phyloP scores from a whole-genome alignment of 2,888 invertebrate genomes.

The Drosophila atripex region DNA sequence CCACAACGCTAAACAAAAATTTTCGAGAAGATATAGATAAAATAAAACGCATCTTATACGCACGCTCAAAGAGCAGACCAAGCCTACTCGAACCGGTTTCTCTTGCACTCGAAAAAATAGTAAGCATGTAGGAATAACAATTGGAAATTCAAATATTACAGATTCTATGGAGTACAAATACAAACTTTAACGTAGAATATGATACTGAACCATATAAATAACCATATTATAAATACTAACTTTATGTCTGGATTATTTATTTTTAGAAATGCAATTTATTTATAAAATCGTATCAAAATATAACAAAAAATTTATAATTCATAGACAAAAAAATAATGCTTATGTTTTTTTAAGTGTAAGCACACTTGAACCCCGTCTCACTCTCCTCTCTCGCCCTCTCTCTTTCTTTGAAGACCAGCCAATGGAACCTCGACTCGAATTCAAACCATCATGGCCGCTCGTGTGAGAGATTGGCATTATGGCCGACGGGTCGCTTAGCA shows the following conservation, averaged over 20 bases:
- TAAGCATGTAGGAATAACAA: not conserved
- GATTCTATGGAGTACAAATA: not conserved
- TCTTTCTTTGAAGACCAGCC: constrained; percentile 5
- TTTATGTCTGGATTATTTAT: no score
- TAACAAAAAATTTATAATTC: no score
- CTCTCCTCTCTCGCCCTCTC: constrained; percentile 5
- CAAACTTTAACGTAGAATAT: no score
- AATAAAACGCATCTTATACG: constrained; percentile 28
- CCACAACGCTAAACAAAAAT: not conserved
- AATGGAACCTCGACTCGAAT: not conserved
- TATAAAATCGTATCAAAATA: not conserved
- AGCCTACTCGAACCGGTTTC: not conserved
- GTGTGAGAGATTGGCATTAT: constrained; percentile 51
- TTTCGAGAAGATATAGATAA: constrained; percentile 7
- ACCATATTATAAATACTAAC: no score
- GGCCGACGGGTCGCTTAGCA: constrained; percentile 41
- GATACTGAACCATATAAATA: no score
- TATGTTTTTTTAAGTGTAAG: constrained; percentile 49
- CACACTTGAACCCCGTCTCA: constrained; percentile 6
- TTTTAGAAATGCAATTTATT: no score
- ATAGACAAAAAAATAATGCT: no score
- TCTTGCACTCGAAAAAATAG: constrained; percentile 3
- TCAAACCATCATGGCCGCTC: constrained; percentile 46
- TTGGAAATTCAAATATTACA: not conserved
- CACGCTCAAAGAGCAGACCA: constrained; percentile 13